Conservation (phyloP, 2,797 vertebrate species). For the Gastrophryne carolinensis region DNA sequence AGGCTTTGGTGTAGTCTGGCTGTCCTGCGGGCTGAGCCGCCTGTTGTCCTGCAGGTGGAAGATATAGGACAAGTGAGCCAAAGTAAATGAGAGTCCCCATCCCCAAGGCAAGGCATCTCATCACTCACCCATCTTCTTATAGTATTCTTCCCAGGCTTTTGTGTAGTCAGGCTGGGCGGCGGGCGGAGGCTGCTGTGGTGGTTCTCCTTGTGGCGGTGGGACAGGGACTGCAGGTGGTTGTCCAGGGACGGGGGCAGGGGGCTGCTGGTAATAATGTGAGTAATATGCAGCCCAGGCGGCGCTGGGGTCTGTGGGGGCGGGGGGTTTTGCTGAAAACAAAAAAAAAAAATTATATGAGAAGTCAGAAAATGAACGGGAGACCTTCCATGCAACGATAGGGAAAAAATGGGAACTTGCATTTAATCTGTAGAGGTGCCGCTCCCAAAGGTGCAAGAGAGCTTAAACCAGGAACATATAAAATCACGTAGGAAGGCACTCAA, state of each 20-base stretch:
- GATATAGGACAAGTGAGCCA: neutral
- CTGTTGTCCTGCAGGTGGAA: conserved; percentile 58
- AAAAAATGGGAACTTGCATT: too few species aligned
- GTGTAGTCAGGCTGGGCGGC: conserved; percentile 87
- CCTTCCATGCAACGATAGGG: too few species aligned
- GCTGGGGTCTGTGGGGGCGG: conserved; percentile 80
- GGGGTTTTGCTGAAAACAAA: conserved; percentile 73
- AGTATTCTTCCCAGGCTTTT: conserved; percentile 94
- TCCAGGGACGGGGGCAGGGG: conserved; percentile 76
- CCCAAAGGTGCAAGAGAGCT: too few species aligned
- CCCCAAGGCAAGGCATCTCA: too few species aligned
- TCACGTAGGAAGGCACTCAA: too few species aligned
- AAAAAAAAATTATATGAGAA: neutral
- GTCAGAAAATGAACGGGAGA: too few species aligned
- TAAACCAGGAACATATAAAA: too few species aligned
- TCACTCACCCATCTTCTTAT: conserved; percentile 79
- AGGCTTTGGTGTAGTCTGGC: conserved; percentile 91
- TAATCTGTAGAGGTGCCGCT: too few species aligned
- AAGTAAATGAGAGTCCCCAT: too few species aligned
- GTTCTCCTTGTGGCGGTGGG: conserved; percentile 76
- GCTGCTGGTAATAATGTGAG: conserved; percentile 90
- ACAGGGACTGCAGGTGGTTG: conserved; percentile 75
- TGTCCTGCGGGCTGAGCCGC: conserved; percentile 69
- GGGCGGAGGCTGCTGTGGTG: conserved; percentile 62
- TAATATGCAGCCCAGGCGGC: conserved; percentile 96